These are phyloP conservation scores for Chaetodon trifascialis DNA, from an alignment of 2,113 vertebrate species.

Conservation along the genomic window DNA sequence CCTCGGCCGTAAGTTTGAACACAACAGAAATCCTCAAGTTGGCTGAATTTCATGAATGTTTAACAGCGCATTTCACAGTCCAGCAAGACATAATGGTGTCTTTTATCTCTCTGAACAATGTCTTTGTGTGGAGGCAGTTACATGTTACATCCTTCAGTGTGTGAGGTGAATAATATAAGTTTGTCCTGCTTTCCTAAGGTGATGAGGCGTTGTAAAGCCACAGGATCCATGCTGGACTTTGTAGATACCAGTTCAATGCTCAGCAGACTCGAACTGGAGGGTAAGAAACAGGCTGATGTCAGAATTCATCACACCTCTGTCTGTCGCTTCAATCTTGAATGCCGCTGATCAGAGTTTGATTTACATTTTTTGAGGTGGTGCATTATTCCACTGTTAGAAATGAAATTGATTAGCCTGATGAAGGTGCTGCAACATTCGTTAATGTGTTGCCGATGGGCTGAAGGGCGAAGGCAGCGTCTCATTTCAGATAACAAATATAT, in stretches of 20 bases:
- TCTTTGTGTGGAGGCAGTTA: neutral
- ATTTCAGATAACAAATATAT: conserved; percentile 9
- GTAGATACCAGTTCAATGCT: conserved; percentile 92
- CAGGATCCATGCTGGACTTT: conserved; percentile 88
- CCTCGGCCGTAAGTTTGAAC: conserved; percentile 11
- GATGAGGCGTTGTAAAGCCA: conserved; percentile 74
- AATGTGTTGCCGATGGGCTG: conserved; percentile 27
- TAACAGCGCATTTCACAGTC: conserved; percentile 1
- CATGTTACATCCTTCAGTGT: neutral
- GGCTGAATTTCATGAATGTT: conserved; percentile 39
- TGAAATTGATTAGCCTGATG: neutral
- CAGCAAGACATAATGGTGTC: neutral
- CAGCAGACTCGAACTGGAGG: conserved; percentile 94
- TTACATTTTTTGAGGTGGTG: neutral
- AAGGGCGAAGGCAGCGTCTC: neutral
- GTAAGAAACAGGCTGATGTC: conserved; percentile 73
- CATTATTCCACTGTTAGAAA: neutral
- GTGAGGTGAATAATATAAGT: neutral
- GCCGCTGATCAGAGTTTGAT: neutral
- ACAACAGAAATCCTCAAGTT: conserved; percentile 18
- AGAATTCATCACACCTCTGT: too few relatives aligned
- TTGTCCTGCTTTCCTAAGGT: conserved; percentile 82
- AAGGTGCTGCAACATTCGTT: conserved; percentile 4
- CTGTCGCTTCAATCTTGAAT: too few relatives aligned
- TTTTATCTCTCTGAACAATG: neutral